These are phyloP conservation scores for Tinamus major DNA, from an alignment of 2,797 vertebrate genomes.

Conservation along the genomic window DNA sequence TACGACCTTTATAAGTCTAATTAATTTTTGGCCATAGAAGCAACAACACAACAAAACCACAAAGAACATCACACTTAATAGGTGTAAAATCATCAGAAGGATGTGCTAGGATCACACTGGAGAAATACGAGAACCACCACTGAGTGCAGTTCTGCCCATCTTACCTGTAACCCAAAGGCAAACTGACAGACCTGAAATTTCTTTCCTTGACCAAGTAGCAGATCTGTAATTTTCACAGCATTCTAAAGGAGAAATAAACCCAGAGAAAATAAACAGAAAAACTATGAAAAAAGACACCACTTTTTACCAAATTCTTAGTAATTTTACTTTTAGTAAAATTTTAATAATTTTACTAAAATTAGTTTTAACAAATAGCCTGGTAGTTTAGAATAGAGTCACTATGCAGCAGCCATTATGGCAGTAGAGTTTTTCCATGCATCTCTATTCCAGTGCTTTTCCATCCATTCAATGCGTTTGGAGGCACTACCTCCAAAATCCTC, in stretches of 20 bases:
- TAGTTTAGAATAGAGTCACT: neutral
- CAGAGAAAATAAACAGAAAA: neutral
- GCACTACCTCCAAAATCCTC: neutral
- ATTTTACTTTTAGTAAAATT: neutral
- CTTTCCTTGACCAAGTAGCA: neutral
- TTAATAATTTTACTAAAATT: too few species aligned
- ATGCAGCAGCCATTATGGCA: constrained; percentile 55
- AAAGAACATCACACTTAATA: constrained; percentile 17
- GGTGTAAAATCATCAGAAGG: constrained; percentile 10
- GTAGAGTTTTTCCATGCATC: constrained; percentile 37
- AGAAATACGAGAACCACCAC: neutral
- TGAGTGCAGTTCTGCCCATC: neutral
- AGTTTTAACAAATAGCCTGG: constrained; percentile 40
- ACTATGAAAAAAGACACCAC: neutral
- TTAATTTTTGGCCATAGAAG: neutral
- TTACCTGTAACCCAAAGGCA: neutral
- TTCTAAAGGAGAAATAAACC: constrained; percentile 4
- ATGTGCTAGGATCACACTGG: constrained; percentile 21
- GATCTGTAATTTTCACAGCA: neutral
- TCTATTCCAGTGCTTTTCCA: constrained; percentile 31
- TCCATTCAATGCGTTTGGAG: constrained; percentile 28
- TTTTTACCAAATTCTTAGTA: neutral
- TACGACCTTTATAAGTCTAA: neutral
- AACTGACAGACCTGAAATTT: neutral
- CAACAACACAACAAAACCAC: neutral